These are phyloP conservation scores for Cardiocondyla obscurior DNA, from an alignment of 1,140 invertebrate species.

Conservation along the genomic window DNA sequence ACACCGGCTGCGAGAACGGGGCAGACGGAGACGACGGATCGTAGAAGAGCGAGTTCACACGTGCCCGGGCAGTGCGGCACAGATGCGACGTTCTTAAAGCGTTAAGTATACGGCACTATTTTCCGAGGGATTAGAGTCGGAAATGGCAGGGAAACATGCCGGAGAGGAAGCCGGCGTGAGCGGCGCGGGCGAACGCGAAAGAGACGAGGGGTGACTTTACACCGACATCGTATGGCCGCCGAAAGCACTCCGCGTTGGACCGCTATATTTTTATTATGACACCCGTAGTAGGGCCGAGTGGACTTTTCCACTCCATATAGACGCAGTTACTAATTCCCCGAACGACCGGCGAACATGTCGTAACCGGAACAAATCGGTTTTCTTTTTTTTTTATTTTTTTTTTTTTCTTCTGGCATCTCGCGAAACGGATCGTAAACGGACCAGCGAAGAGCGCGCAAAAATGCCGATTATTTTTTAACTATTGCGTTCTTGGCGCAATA, in stretches of 20 bases:
- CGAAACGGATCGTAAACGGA: neutral
- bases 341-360: slow-evolving; percentile 26
- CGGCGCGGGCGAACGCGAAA: no score
- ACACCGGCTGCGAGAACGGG: neutral
- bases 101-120: slow-evolving; percentile 69
- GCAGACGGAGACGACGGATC: neutral
- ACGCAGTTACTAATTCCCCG: slow-evolving; percentile 54
- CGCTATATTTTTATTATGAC: slow-evolving; percentile 67
- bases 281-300: neutral
- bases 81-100: slow-evolving; percentile 68
- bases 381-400: neutral
- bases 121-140: slow-evolving; percentile 67
- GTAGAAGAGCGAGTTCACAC: slow-evolving; percentile 50
- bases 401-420: no score
- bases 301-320: slow-evolving; percentile 39
- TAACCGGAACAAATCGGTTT: neutral
- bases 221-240: slow-evolving; percentile 3
- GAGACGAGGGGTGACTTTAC: slow-evolving; percentile 40
- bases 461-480: slow-evolving; percentile 39
- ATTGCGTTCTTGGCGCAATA: slow-evolving; percentile 7
- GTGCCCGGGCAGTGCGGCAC: slow-evolving; percentile 60
- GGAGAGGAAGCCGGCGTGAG: neutral
- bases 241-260: slow-evolving; percentile 23
- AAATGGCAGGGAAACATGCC: slow-evolving; percentile 52
- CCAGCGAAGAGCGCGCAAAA: neutral